Conservation (phyloP, 2,888 invertebrate species). For the Cerastis rubricosa region DNA sequence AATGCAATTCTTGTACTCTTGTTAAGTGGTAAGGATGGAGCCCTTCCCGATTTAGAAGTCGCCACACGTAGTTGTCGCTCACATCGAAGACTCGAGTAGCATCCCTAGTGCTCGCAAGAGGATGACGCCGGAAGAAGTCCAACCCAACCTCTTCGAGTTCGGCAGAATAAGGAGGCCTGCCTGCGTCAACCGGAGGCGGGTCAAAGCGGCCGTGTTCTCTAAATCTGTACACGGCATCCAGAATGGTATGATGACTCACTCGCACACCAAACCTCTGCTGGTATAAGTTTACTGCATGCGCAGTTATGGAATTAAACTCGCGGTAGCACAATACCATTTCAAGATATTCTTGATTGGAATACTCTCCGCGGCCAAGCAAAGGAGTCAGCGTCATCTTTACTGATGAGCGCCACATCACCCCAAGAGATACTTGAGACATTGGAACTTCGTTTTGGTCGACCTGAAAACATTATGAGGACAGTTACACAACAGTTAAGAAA, state of each 20-base stretch:
- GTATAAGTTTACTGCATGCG: conserved; percentile 14
- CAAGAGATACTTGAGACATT: conserved; percentile 13
- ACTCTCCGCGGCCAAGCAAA: conserved; percentile 3
- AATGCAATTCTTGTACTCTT: too few species aligned
- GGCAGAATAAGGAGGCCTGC: neutral
- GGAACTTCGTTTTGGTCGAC: conserved; percentile 14
- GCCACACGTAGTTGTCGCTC: too few species aligned
- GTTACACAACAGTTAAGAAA: conserved; percentile 12
- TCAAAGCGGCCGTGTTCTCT: neutral
- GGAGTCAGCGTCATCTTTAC: conserved; percentile 9
- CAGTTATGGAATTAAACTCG: conserved; percentile 9
- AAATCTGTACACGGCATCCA: conserved; percentile 8
- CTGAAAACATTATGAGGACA: conserved; percentile 13
- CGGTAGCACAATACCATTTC: conserved; percentile 9
- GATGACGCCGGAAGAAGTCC: too few species aligned
- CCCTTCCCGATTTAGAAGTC: too few species aligned
- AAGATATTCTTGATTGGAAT: conserved; percentile 23
- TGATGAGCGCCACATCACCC: conserved; percentile 20
- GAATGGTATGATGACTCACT: too few species aligned
- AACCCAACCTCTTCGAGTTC: too few species aligned
- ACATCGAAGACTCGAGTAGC: too few species aligned
- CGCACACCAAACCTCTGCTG: conserved; percentile 21
- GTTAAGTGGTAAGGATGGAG: too few species aligned
- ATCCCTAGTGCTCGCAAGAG: too few species aligned
- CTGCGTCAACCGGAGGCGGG: neutral